These are phyloP conservation scores for Zosterops pallidus DNA, from an alignment of 2,113 vertebrate genomes.

Conservation along the genomic window DNA sequence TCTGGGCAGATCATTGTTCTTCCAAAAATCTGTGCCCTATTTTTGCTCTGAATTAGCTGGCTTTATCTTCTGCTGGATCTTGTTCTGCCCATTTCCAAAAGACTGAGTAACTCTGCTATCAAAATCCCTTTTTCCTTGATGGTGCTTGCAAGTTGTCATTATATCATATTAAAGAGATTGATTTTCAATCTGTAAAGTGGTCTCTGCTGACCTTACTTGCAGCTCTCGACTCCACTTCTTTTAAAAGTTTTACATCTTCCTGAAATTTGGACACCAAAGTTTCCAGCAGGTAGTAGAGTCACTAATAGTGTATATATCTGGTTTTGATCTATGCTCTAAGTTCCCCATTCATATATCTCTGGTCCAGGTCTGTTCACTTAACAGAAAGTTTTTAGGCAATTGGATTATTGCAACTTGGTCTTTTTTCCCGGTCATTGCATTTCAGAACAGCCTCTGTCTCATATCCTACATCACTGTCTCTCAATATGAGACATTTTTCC, in stretches of 20 bases:
- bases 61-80: background rate
- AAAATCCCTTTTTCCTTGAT: slow-evolving; percentile 1
- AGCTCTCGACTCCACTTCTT: background rate
- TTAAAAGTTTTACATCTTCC: background rate
- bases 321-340: background rate
- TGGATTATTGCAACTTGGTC: background rate
- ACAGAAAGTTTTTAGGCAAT: background rate
- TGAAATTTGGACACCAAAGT: background rate
- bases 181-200: background rate
- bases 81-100: background rate
- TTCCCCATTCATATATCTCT: background rate
- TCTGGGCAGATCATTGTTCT: background rate
- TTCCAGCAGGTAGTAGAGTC: background rate
- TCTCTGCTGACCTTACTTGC: background rate
- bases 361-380: background rate
- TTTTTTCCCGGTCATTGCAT: background rate
- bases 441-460: background rate
- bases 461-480: background rate
- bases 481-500: background rate
- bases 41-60: slow-evolving; percentile 11
- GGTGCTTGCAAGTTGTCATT: slow-evolving; percentile 16
- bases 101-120: background rate
- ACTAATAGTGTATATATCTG: background rate
- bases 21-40: background rate
- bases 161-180: slow-evolving; percentile 8